Evolutionary conservation across 2,888 invertebrate species (phyloP).

Genomic region (Ditula angustiorana): DNA sequence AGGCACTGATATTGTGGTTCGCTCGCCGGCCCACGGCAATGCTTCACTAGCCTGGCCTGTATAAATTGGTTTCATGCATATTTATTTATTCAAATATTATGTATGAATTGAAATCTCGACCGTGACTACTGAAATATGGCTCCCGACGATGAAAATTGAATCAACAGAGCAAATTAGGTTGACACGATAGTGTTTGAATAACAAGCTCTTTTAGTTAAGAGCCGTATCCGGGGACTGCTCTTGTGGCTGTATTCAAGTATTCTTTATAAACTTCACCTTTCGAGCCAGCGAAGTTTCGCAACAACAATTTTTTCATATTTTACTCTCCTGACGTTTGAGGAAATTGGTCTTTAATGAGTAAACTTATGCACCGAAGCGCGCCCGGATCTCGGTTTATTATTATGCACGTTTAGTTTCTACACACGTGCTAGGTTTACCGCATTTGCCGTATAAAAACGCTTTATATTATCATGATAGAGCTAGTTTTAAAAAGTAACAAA

Average conservation of each 20-base stretch:
- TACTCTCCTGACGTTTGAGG: slow-evolving; percentile 59
- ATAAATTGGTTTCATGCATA: slow-evolving; percentile 86
- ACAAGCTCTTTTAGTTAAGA: slow-evolving; percentile 52
- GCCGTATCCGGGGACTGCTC: slow-evolving; percentile 51
- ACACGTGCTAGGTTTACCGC: slow-evolving; percentile 11
- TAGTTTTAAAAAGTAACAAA: no score
- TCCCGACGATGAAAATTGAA: slow-evolving; percentile 74
- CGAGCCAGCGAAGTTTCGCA: slow-evolving; percentile 50
- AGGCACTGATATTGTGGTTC: slow-evolving; percentile 73
- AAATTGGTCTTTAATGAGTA: slow-evolving; percentile 68
- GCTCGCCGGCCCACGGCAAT: slow-evolving; percentile 59
- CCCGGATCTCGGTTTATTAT: slow-evolving; percentile 51
- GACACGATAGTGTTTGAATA: slow-evolving; percentile 54
- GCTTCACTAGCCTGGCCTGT: slow-evolving; percentile 63
- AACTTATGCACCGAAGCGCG: slow-evolving; percentile 61
- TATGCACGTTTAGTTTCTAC: slow-evolving; percentile 25
- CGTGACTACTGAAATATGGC: slow-evolving; percentile 80
- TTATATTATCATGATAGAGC: not conserved
- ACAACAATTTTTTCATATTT: slow-evolving; percentile 61
- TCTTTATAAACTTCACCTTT: slow-evolving; percentile 55
- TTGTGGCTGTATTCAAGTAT: slow-evolving; percentile 57
- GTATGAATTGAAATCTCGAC: slow-evolving; percentile 83
- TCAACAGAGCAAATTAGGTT: slow-evolving; percentile 76
- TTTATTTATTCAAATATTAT: slow-evolving; percentile 85
- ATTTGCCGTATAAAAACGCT: slow-evolving; percentile 5